Evolutionary conservation across 2,113 vertebrate genomes (phyloP), one percentile per base, ranked within the genome.

Genomic region (Morone saxatilis): DNA sequence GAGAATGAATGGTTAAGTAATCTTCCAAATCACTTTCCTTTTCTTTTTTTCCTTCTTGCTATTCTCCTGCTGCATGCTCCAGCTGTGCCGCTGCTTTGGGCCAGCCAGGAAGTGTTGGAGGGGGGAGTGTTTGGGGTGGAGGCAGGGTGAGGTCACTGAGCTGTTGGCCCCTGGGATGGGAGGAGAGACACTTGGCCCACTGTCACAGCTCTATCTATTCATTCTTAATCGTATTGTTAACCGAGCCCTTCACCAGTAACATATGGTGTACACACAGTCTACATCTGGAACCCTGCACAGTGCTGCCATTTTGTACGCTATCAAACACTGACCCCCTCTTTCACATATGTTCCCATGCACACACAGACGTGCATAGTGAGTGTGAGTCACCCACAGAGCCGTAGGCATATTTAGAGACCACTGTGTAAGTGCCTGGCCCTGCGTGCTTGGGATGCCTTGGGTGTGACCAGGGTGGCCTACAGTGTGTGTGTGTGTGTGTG

Each of bases 371-470:
- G 31, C 31, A 31, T 12, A 88, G 83, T 76, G 74, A 73, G 76
- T 89, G 82, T 79, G 73, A 92, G 80, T 91, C 87, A 92, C 84
- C 71, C 86, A 67, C 71, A 77, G 54, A 84, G 69, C 66, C 31
- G 14, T n/a, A 76, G 86, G 85, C 88, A 86, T 90, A 91, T 93
- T 93, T 90, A 76, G 88, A 92, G 90, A 89, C 88, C 89, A 78
- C 88, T 89, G 75, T 88, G 85, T 80, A 83, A 87, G 83, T 45
- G 90, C 83, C 72, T 78, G 88, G 90, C 77, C 78, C 86, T 78
- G 91, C 93, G 68, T 95, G 92, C 89, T 69, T 92, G 83, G 82
- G 89, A 95, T 94, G 93, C 94, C 89, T 91, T 88, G 89, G 92
- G 92, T 93, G 92, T 91, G 93, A 91, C 93, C 89, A 65, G 83